Base-by-base conservation (phyloP, 2,113 vertebrate genomes). In the Ophthalmolycus amberensis region DNA sequence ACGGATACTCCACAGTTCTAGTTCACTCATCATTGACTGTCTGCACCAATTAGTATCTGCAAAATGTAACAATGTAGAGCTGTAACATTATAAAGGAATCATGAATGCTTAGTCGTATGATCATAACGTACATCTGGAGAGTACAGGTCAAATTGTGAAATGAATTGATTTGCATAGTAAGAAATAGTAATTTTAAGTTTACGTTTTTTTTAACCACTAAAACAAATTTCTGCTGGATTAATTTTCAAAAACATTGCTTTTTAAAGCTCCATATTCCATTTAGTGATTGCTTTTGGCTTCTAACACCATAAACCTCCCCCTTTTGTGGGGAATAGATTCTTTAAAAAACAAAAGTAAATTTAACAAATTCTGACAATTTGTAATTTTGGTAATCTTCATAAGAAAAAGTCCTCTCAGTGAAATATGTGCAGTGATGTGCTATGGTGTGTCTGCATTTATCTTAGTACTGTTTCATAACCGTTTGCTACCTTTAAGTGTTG, bases 1-100 rank as follows among this genome's bases (percentile, higher is more conserved):
- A 96, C 96, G 95, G 96, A 97, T 96, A 92, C 79, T 75, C 79
- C 71, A 86, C 91, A 94, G 94, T 94, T 96, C 94, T 93, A 92
- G 96, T 96, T 92, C 93, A 94, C 88, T 94, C 93, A 91, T 95
- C 95, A 95, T 91, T 95, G 92, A 94, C 95, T 96, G 96, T 95
- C 96, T 95, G 90, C 89, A 92, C 92, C 95, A 95, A 94, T 96
- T 96, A 95, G 95, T 95, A 95, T 94, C 89, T 93, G 79, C 32
- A 83, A 75, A 89, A 94, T 88, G 80, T 91, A 86, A 94, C 85
- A 95, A 94, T 93, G 76, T 65, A 75, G 71, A 71, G 91, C 91
- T 87, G 82, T 48, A 48, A 48, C 88, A 85, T 83, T 87, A 92
- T 91, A 89, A 44, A 92, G 93, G 89, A 93, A 95, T 69, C 25